Evolutionary conservation across 2,113 vertebrate genomes (phyloP).

Genomic region (Otolemur garnettii): DNA sequence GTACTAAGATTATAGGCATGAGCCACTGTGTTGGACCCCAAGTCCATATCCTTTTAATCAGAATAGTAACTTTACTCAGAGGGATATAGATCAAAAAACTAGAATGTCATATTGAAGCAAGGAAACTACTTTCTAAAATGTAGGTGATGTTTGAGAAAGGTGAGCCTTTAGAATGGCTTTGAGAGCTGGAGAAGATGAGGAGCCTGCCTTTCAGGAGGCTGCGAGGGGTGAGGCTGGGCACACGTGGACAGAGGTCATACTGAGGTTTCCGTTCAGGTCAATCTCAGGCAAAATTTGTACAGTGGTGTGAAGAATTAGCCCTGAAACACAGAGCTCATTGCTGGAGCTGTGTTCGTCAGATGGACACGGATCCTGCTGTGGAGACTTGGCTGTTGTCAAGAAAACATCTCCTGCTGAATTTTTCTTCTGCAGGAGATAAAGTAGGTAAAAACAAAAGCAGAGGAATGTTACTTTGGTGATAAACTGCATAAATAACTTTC

Average conservation of each 20-base stretch:
- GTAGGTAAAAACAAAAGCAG: background rate
- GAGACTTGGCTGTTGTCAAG: background rate
- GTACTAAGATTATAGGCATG: too few species aligned
- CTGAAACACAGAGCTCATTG: background rate
- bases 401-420: background rate
- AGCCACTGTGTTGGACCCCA: too few species aligned
- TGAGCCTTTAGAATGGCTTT: background rate
- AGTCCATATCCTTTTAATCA: background rate
- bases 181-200: background rate
- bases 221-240: background rate
- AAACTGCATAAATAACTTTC: background rate
- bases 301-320: background rate
- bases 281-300: background rate
- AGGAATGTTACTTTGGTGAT: background rate
- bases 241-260: background rate
- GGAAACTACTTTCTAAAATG: background rate
- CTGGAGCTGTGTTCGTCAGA: background rate
- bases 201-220: background rate
- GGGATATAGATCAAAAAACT: background rate
- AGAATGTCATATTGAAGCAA: background rate
- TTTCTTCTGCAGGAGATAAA: background rate
- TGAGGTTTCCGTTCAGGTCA: background rate
- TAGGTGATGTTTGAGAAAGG: background rate
- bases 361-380: background rate
- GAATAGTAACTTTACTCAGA: background rate